A percentile compares a stretch with the other conserved stretches of the same genome.
Evolutionary conservation across 2,888 invertebrate genomes (phyloP).

Genomic region (Hedya salicella): DNA sequence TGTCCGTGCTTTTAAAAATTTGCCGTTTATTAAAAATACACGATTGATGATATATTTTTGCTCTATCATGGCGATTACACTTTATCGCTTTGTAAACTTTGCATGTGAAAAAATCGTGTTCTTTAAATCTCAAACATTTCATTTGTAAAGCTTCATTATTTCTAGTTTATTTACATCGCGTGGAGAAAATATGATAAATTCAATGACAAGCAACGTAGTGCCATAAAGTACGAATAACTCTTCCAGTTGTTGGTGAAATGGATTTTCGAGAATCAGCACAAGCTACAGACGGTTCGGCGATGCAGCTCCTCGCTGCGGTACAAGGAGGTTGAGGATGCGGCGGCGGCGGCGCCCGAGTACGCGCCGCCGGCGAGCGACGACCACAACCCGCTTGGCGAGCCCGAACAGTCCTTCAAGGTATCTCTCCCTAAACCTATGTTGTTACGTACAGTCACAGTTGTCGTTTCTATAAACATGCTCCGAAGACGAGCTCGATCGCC

Average conservation of each 20-base stretch:
- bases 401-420: slow-evolving; percentile 86
- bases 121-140: not conserved
- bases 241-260: slow-evolving; percentile 85
- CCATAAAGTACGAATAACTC: not conserved
- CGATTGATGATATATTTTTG: not conserved
- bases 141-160: no score
- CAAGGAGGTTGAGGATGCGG: slow-evolving; percentile 78
- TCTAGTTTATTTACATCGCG: no score
- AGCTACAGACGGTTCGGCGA: slow-evolving; percentile 85
- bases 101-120: not conserved
- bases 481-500: no score
- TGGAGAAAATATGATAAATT: no score
- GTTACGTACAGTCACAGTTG: no score
- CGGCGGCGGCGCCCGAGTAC: slow-evolving; percentile 57
- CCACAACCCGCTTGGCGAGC: slow-evolving; percentile 67
- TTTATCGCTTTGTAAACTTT: slow-evolving; percentile 11
- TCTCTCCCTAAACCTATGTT: no score
- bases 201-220: no score
- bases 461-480: slow-evolving; percentile 20
- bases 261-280: slow-evolving; percentile 90
- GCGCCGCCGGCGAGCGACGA: slow-evolving; percentile 55
- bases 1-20: no score
- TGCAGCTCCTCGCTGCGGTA: slow-evolving; percentile 84
- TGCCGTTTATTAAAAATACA: no score
- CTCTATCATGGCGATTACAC: slow-evolving; percentile 13